Conservation (phyloP, 2,797 vertebrate species). For the Cuniculus paca region DNA sequence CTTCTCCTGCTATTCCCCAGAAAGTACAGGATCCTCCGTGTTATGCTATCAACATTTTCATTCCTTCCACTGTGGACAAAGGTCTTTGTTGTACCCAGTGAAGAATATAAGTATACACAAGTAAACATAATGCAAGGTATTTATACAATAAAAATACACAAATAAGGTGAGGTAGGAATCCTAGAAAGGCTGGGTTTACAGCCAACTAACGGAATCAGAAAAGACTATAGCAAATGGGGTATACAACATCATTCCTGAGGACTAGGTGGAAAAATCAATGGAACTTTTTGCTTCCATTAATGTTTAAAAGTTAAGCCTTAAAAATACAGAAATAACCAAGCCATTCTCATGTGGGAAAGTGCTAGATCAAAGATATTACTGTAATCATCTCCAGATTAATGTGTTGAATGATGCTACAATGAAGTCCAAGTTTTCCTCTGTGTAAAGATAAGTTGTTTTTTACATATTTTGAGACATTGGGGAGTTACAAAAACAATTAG, state of each 20-base stretch:
- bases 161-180: not conserved
- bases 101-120: not conserved
- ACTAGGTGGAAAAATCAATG: conserved; percentile 19
- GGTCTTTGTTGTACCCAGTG: not conserved
- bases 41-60: not conserved
- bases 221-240: not conserved
- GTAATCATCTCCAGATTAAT: not conserved
- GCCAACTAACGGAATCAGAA: not conserved
- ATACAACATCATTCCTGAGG: not conserved
- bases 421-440: not conserved
- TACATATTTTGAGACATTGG: not conserved
- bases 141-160: not conserved
- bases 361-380: not conserved
- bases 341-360: not conserved
- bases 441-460: not conserved
- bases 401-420: not conserved
- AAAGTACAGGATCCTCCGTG: not conserved
- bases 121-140: not conserved
- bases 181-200: not conserved
- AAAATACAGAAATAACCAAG: conserved; percentile 32
- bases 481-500: conserved; percentile 17
- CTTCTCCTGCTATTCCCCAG: not conserved
- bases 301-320: conserved; percentile 12
- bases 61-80: not conserved
- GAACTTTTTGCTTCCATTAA: not conserved